Evolutionary conservation across 1,140 invertebrate genomes (phyloP), one percentile per base, ranked within the genome.

Genomic region (Microplitis mediator): DNA sequence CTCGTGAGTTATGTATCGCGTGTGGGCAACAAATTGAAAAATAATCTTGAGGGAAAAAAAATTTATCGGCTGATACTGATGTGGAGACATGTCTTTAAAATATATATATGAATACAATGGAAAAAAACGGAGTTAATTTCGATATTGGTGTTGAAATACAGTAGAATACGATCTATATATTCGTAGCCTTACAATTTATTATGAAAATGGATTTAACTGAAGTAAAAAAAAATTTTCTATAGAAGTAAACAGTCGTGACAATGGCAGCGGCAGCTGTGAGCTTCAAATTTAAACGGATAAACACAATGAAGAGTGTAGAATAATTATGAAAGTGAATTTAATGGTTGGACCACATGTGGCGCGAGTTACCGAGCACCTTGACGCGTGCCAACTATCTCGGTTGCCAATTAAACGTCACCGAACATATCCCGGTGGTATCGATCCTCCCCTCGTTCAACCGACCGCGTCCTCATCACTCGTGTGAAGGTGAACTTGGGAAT

Each of bases 321-420:
- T 45, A 45, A 45, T 50, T 39, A 35, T 58, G 52, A 64, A 64
- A 31, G 45, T 64, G 23, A 50, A 35, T 45, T 13, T 51, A 67
- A 67, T 34, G 5, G 56, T 35, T 62, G 69, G 61, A 34, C 69
- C 31, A 54, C 36, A 65, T 65, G 63, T 50, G 63, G 23, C 14
- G 36, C 50, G 69, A 71, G 62, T 71, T 64, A 71, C 50, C 13
- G 50, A 71, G 31, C 52, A 63, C 69, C 69, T 71, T 71, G 69
- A 71, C 69, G 69, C 69, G 69, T 71, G 69, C 69, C 69, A 71
- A 54, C 69, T 71, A 56, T 71, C 68, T 60, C 68, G 50, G 50
- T 35, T 67, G 31, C 51, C 65, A 67, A 67, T 67, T 67, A 67
- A 67, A 16, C 56, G 16, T 36, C 67, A 69, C 67, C 67, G 45